phyloP scores from a whole-genome alignment of 1,140 invertebrate species.

The Orussus abietinus region DNA sequence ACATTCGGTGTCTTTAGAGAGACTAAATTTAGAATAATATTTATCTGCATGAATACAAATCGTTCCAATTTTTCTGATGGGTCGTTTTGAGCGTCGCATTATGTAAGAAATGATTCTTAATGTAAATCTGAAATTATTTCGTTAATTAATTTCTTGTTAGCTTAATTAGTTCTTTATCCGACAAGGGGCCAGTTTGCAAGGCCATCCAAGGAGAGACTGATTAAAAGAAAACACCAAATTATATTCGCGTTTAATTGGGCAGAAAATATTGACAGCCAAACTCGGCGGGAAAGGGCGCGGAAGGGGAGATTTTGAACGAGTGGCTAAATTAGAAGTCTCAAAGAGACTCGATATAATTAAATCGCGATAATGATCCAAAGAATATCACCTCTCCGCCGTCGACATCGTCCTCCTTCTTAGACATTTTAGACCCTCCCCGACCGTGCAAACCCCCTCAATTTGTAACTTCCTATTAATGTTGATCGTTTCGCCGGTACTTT shows the following conservation, averaged over 20 bases:
- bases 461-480: conserved; percentile 24
- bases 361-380: conserved; percentile 44
- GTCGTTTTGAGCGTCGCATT: no score
- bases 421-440: neutral
- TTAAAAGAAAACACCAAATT: conserved; percentile 8
- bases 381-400: conserved; percentile 25
- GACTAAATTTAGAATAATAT: no score
- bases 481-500: conserved; percentile 33
- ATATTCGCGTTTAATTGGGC: conserved; percentile 1
- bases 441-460: neutral
- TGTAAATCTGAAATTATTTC: no score
- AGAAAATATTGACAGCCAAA: conserved; percentile 1
- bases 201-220: neutral
- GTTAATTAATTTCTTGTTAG: no score
- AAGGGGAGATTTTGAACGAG: no score
- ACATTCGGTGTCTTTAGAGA: no score
- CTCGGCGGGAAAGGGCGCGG: neutral
- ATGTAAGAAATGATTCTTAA: no score
- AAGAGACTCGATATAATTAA: conserved; percentile 42
- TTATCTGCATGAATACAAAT: no score
- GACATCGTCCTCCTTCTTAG: conserved; percentile 7
- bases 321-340: conserved; percentile 24
- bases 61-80: no score
- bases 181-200: neutral
- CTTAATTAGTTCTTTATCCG: no score